phyloP scores from a whole-genome alignment of 2,797 vertebrate species.

The Hipposideros larvatus region DNA sequence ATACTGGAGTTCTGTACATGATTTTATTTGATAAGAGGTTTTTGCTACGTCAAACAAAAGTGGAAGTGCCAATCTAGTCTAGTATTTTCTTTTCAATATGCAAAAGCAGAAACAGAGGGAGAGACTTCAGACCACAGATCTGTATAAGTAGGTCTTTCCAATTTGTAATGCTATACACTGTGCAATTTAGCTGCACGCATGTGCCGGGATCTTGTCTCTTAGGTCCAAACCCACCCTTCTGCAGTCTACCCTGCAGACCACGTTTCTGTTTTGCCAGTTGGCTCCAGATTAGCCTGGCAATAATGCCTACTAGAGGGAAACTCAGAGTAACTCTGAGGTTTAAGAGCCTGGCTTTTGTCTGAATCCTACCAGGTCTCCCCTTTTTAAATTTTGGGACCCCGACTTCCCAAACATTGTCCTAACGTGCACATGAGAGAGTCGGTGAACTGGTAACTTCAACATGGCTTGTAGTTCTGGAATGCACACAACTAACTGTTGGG shows the following conservation, averaged over 20 bases:
- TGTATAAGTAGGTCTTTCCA: accelerated
- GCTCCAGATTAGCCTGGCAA: not conserved
- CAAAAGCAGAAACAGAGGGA: not conserved
- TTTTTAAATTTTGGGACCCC: not conserved
- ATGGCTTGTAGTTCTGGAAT: not conserved
- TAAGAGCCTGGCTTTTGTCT: not conserved
- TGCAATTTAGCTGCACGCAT: accelerated
- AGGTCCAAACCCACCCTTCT: not conserved
- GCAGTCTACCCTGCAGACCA: not conserved
- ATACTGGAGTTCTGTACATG: not conserved
- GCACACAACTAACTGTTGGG: no score
- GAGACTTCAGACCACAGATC: not conserved
- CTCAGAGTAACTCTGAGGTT: not conserved
- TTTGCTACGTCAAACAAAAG: not conserved
- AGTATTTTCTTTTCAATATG: not conserved
- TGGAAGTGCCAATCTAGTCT: not conserved
- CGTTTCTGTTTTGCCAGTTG: not conserved
- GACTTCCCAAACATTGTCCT: not conserved
- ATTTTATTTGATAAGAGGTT: not conserved
- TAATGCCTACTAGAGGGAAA: not conserved
- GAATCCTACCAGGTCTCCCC: not conserved
- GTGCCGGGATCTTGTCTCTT: not conserved
- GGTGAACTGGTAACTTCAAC: not conserved
- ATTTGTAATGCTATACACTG: accelerated
- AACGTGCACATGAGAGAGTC: not conserved